Evolutionary conservation across 2,113 vertebrate genomes (phyloP).

Genomic region (Rhineura floridana): DNA sequence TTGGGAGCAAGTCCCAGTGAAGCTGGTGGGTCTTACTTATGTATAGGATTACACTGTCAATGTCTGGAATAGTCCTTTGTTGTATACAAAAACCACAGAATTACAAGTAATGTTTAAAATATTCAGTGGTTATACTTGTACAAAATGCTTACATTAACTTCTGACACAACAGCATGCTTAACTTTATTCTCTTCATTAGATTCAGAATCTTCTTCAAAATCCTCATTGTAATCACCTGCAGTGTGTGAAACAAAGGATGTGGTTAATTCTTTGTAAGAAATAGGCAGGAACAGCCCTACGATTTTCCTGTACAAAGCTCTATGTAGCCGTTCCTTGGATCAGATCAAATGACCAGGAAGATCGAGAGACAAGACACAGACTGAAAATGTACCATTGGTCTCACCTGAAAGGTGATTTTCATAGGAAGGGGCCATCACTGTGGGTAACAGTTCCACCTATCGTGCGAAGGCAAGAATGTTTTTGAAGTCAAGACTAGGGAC

Average conservation of each 20-base stretch:
- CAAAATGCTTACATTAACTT: constrained; percentile 42
- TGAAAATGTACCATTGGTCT: too few species aligned
- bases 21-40: background rate
- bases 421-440: too few species aligned
- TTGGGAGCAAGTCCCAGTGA: background rate
- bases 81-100: background rate
- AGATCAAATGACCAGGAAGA: background rate
- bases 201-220: constrained; percentile 87
- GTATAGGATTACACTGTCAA: background rate
- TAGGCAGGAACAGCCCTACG: background rate
- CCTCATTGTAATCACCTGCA: constrained; percentile 86
- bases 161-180: constrained; percentile 36
- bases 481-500: too few species aligned
- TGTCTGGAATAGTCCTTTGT: background rate
- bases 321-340: background rate
- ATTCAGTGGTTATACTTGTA: constrained; percentile 51
- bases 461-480: too few species aligned
- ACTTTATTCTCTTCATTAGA: constrained; percentile 53
- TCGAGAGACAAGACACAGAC: background rate
- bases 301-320: background rate
- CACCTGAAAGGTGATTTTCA: too few species aligned
- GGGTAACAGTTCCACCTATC: too few species aligned
- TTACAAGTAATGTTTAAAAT: background rate
- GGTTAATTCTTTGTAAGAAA: constrained; percentile 2
- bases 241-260: constrained; percentile 30